These are phyloP conservation scores for Chymomyza caudatula DNA, from an alignment of 2,888 invertebrate species.

Conservation along the genomic window DNA sequence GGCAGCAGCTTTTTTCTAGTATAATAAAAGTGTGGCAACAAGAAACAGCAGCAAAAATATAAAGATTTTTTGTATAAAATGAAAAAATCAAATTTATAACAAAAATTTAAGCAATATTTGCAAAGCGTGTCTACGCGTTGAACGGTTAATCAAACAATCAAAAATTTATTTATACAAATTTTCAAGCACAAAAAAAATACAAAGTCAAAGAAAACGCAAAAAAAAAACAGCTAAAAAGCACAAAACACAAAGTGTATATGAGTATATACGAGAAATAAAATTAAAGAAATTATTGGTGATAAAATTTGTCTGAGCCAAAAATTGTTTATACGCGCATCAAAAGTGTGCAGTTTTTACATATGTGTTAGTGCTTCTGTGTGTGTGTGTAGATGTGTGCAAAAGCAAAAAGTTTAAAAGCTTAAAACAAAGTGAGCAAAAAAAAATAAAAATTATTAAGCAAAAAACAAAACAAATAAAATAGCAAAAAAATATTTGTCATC, in stretches of 20 bases:
- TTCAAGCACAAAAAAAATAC: constrained; percentile 18
- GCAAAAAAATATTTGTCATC: constrained; percentile 10
- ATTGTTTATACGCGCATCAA: constrained; percentile 1
- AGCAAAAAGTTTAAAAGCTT: constrained; percentile 2
- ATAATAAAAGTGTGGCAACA: constrained; percentile 9
- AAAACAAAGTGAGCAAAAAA: constrained; percentile 12
- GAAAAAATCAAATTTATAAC: background rate
- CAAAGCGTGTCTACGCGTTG: constrained; percentile 16
- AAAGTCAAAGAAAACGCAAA: too few species aligned
- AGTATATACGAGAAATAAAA: too few species aligned
- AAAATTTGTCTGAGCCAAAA: background rate
- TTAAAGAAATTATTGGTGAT: too few species aligned
- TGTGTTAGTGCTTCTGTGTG: background rate
- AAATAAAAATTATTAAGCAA: constrained; percentile 16
- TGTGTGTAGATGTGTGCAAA: background rate
- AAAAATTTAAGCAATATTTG: constrained; percentile 30
- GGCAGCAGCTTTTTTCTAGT: constrained; percentile 42
- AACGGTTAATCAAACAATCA: constrained; percentile 35
- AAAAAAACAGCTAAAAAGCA: constrained; percentile 15
- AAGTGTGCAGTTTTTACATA: background rate
- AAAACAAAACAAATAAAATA: constrained; percentile 22
- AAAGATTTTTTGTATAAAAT: constrained; percentile 6
- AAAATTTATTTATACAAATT: background rate
- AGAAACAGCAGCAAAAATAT: constrained; percentile 37
- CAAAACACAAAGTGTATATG: constrained; percentile 6